These are phyloP conservation scores for Drosophila affinis DNA, from an alignment of 2,888 invertebrate genomes.

Conservation along the genomic window DNA sequence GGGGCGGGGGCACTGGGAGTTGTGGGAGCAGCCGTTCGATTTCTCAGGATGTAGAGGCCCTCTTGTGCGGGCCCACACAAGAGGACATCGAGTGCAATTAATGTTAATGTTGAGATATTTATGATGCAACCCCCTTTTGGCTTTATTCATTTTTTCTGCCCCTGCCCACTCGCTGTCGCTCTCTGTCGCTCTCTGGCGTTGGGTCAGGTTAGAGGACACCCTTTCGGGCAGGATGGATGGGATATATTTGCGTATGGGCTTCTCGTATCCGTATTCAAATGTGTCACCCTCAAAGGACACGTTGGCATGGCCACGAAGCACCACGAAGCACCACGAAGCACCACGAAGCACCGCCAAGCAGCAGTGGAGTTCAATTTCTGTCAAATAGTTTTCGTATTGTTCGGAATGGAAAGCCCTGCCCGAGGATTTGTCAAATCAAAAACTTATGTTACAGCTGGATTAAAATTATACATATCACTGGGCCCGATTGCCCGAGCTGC, in stretches of 20 bases:
- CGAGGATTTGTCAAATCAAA: slow-evolving; percentile 77
- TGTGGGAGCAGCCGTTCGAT: slow-evolving; percentile 66
- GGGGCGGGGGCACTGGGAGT: background rate
- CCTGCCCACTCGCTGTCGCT: background rate
- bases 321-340: slow-evolving; percentile 12
- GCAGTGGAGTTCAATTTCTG: slow-evolving; percentile 70
- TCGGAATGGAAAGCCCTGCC: slow-evolving; percentile 23
- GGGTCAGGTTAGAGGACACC: slow-evolving; percentile 1
- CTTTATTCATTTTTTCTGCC: slow-evolving; percentile 8
- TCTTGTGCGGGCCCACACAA: slow-evolving; percentile 78
- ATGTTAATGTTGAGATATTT: slow-evolving; percentile 82
- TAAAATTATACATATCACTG: slow-evolving; percentile 81
- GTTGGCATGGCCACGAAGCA: slow-evolving; percentile 68
- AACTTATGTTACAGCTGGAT: slow-evolving; percentile 82
- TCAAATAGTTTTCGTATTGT: slow-evolving; percentile 72
- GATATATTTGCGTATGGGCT: background rate
- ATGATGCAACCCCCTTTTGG: slow-evolving; percentile 74
- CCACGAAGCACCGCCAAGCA: background rate
- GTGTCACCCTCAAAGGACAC: slow-evolving; percentile 45
- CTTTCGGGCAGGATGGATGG: background rate
- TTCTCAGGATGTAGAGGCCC: slow-evolving; percentile 69
- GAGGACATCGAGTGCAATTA: slow-evolving; percentile 83
- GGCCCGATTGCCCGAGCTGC: slow-evolving; percentile 12
- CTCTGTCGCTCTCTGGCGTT: background rate
- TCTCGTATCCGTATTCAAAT: background rate